A percentile compares a stretch with the other conserved stretches of the same genome.
These are phyloP conservation scores for Chaenodraco wilsoni DNA, from an alignment of 2,797 vertebrate genomes.

Conservation along the genomic window DNA sequence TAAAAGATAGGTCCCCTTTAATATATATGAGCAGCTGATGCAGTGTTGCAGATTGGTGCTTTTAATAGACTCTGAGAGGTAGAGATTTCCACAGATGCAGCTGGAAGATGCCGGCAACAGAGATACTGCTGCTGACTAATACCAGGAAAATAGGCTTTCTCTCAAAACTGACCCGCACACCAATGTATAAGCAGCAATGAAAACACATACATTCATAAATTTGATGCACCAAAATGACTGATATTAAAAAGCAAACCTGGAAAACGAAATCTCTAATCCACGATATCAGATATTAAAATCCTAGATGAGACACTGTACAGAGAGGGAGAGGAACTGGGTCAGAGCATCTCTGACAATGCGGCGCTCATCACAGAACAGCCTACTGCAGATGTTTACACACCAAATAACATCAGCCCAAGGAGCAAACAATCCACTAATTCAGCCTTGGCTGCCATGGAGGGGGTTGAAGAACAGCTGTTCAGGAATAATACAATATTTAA, in stretches of 20 bases:
- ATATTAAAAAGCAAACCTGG: neutral
- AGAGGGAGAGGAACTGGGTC: constrained; percentile 65
- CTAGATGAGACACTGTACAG: constrained; percentile 30
- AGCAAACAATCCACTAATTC: constrained; percentile 40
- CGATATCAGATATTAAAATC: constrained; percentile 24
- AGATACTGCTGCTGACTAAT: constrained; percentile 33
- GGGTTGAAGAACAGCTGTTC: constrained; percentile 45
- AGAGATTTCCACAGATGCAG: constrained; percentile 39
- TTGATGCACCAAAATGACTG: neutral
- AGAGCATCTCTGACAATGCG: constrained; percentile 56
- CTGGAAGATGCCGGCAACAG: constrained; percentile 21
- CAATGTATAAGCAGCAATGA: neutral
- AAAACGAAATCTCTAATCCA: constrained; percentile 28
- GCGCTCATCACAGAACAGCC: constrained; percentile 53
- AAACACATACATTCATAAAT: neutral
- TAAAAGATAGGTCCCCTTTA: neutral
- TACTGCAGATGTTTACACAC: constrained; percentile 74
- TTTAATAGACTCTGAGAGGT: constrained; percentile 42
- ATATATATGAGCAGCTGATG: constrained; percentile 43
- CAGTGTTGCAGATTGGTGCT: constrained; percentile 24
- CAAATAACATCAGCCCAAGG: constrained; percentile 56
- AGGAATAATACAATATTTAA: constrained; percentile 51
- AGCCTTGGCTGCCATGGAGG: constrained; percentile 6
- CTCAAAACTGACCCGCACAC: constrained; percentile 5
- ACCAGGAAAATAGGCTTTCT: constrained; percentile 15